A percentile compares a stretch with the other conserved stretches of the same genome.
Evolutionary conservation across 2,797 vertebrate species (phyloP).

Genomic region (Pangasius larnaudii): DNA sequence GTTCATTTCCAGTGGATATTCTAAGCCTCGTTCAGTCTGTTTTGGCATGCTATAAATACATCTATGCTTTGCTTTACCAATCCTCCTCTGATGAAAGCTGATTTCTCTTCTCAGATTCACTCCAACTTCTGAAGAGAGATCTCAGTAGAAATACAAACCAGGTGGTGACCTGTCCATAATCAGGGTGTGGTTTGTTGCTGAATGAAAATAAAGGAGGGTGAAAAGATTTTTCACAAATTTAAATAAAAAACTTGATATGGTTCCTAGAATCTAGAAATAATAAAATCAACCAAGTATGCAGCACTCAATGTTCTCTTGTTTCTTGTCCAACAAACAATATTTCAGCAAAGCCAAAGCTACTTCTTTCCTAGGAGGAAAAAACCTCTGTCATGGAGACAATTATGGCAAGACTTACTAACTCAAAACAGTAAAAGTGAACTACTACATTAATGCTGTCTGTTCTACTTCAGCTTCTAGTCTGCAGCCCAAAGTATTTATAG

Average conservation of each 20-base stretch:
- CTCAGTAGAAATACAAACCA: constrained; percentile 61
- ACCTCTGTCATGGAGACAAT: constrained; percentile 8
- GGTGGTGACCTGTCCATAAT: constrained; percentile 46
- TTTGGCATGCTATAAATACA: constrained; percentile 57
- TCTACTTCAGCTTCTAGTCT: constrained; percentile 27
- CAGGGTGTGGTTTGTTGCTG: constrained; percentile 40
- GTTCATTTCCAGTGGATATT: constrained; percentile 46
- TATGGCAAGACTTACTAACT: constrained; percentile 13
- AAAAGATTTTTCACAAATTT: background rate
- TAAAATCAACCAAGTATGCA: constrained; percentile 18
- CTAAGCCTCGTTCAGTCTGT: constrained; percentile 48
- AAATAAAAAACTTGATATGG: constrained; percentile 9
- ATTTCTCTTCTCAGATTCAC: constrained; percentile 52
- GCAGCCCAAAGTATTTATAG: constrained; percentile 41
- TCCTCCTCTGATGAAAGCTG: constrained; percentile 17
- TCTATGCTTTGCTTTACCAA: constrained; percentile 46
- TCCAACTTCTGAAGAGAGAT: constrained; percentile 40
- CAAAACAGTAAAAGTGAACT: constrained; percentile 32
- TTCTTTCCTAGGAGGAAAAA: background rate
- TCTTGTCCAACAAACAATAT: constrained; percentile 22
- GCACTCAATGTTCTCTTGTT: constrained; percentile 15
- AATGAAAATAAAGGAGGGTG: constrained; percentile 9
- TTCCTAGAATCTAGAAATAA: constrained; percentile 13
- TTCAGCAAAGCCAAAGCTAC: constrained; percentile 3
- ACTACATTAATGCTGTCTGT: constrained; percentile 18